Evolutionary conservation across 2,888 invertebrate genomes (phyloP), one percentile per base, ranked within the genome.

Genomic region (Drosophila planitibia): DNA sequence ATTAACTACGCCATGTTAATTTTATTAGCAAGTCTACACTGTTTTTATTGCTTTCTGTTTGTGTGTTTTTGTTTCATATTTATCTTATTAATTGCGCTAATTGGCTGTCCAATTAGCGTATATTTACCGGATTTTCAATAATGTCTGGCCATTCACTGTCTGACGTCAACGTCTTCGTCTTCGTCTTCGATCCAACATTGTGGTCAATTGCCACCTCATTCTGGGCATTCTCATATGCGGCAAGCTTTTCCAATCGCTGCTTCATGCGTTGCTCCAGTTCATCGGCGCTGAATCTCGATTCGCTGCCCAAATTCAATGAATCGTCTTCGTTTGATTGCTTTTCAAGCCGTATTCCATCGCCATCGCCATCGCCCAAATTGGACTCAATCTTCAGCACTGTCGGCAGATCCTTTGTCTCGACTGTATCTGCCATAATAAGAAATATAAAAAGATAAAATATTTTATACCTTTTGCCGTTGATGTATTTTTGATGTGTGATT

Each of bases 1-100:
- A 85, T 89, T 89, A 91, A 90, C 86, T 89, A 86, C 75, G 81
- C 76, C 79, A 79, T 90, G 89, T 83, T 85, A 89, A 89, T 91
- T 89, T 74, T 81, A 90, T 89, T 91, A 90, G 82, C 90, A 16
- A 25, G 44, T 44, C 44, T 47, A 0, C 47, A 81, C 19, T 58
- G 79, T 82, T 77, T 77, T 52, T 68, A 25, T 57, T 44, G 55
- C n/a, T 59, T 54, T 74, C 2, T 80, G 71, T 72, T 74, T 47
- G 16, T 74, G 7, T 73, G 80, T 78, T 79, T 52, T 53, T 65
- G 19, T 80, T 73, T 70, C 72, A 72, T 74, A 55, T 76, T 69
- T 67, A 72, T 53, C 57, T 65, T 75, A 82, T 90, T 90, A 89
- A 86, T 86, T 81, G 89, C 85, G 88, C 85, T 87, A 87, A 87